phyloP scores from a whole-genome alignment of 1,140 invertebrate genomes.

The Lysiphlebus fabarum region DNA sequence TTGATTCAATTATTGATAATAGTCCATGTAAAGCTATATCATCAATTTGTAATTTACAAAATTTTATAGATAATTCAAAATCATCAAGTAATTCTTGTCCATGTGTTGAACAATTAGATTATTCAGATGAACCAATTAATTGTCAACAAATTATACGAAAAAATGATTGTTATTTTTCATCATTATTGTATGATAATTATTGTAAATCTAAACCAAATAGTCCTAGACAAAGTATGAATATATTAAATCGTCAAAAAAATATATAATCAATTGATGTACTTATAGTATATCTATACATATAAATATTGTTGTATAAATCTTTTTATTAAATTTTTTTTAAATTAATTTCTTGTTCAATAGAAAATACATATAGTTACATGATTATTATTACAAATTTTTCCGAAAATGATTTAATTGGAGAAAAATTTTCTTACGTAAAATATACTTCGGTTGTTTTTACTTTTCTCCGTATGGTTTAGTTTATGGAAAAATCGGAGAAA shows the following conservation, averaged over 20 bases:
- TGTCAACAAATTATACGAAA: constrained; percentile 19
- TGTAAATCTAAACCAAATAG: constrained; percentile 55
- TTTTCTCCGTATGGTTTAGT: no score
- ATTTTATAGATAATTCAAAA: constrained; percentile 49
- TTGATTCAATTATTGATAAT: constrained; percentile 45
- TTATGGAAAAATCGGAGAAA: no score
- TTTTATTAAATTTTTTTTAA: no score
- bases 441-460: no score
- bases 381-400: no score
- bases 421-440: no score
- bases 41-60: constrained; percentile 31
- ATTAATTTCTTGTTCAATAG: no score
- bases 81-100: constrained; percentile 61
- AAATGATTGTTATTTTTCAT: constrained; percentile 20
- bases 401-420: no score
- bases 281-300: no score
- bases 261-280: constrained; percentile 49
- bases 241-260: constrained; percentile 37
- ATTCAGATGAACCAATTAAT: background rate
- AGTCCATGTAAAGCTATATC: constrained; percentile 51
- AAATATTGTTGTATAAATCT: no score
- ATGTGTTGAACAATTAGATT: constrained; percentile 58
- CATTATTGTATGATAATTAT: constrained; percentile 28
- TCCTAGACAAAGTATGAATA: constrained; percentile 42
- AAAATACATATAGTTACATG: no score